phyloP scores from a whole-genome alignment of 2,797 vertebrate genomes.

The Thripadectes ignobilis region DNA sequence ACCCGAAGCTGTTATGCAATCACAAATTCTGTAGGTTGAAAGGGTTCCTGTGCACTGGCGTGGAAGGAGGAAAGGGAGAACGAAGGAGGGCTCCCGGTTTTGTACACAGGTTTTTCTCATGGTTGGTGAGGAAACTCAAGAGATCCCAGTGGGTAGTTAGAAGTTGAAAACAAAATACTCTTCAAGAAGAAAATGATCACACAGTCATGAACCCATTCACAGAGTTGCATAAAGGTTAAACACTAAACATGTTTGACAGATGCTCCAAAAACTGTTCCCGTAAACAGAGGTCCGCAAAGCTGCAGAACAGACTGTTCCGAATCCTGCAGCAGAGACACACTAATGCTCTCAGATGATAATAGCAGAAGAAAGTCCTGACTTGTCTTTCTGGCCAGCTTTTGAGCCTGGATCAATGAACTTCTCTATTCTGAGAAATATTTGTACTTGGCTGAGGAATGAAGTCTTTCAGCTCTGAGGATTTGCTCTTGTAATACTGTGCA shows the following conservation, averaged over 20 bases:
- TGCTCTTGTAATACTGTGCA: neutral
- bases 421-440: neutral
- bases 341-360: neutral
- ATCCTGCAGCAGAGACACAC: neutral
- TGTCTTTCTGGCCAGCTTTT: neutral
- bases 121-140: neutral
- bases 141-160: neutral
- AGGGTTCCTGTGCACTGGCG: neutral
- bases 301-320: neutral
- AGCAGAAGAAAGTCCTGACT: slow-evolving; percentile 20
- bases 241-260: slow-evolving; percentile 25
- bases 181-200: neutral
- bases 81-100: neutral
- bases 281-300: slow-evolving; percentile 3
- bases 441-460: neutral
- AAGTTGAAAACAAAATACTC: slow-evolving; percentile 21
- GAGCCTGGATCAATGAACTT: neutral
- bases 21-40: slow-evolving; percentile 14
- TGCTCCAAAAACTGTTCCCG: slow-evolving; percentile 10
- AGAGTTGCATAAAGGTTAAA: slow-evolving; percentile 28
- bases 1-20: slow-evolving; percentile 39
- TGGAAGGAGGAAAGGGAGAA: slow-evolving; percentile 11
- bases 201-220: neutral
- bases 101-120: neutral
- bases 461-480: neutral